Conservation (phyloP, 1,140 invertebrate species). For the Diorhabda carinulata region DNA sequence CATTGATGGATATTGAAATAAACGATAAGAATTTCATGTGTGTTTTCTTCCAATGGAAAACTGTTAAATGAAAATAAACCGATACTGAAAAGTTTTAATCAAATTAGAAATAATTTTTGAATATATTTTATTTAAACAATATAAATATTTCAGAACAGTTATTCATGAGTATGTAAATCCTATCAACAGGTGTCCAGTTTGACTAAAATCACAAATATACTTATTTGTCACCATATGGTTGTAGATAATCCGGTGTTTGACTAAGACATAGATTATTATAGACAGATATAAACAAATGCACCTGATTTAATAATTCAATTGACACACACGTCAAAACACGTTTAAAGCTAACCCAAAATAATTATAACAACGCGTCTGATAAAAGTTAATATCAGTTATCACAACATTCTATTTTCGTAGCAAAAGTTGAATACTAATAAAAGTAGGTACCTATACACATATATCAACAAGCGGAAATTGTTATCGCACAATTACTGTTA, state of each 20-base stretch:
- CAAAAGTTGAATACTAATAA: background rate
- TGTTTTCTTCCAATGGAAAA: background rate
- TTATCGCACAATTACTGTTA: slow-evolving; percentile 17
- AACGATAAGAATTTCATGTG: background rate
- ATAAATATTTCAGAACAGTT: too few species aligned
- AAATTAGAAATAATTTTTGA: too few species aligned
- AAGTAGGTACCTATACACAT: background rate
- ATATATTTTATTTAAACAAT: too few species aligned
- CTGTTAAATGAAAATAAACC: too few species aligned
- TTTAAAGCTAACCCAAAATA: background rate
- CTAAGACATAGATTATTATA: too few species aligned
- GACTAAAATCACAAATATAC: too few species aligned
- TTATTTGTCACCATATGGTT: too few species aligned
- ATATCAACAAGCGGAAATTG: slow-evolving; percentile 16
- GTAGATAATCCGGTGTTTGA: too few species aligned
- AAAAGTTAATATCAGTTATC: background rate
- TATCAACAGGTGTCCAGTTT: too few species aligned
- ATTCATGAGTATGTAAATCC: too few species aligned
- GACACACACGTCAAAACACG: background rate
- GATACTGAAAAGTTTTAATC: too few species aligned
- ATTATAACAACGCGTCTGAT: background rate
- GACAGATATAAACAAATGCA: background rate
- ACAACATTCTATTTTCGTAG: too few species aligned
- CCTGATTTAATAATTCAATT: background rate
- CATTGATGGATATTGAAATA: slow-evolving; percentile 30